Evolutionary conservation across 2,888 invertebrate genomes (phyloP), one percentile per base, ranked within the genome.

Genomic region (Dryobota labecula): DNA sequence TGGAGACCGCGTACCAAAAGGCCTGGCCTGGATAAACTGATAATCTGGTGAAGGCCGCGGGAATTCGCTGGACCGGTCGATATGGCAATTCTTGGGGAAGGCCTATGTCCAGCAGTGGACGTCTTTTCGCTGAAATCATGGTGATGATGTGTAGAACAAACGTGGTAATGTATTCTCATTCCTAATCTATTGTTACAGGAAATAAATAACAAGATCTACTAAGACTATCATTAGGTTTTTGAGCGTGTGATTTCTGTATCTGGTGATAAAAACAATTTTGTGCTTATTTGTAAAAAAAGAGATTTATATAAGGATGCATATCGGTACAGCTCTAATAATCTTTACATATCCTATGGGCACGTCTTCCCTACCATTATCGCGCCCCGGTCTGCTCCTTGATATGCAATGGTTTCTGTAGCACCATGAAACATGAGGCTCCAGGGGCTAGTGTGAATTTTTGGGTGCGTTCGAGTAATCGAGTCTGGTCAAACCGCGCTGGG

Each of bases 171-270:
- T 36, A 24, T 33, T 8, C 4, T 36, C 20, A 15, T 30, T 24
- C 5, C 11, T 47, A 30, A 47, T 30, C 18, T 20, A 27, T 38
- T 24, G 9, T n/a, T 20, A 11, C 38, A 41, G n/a, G 27, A 36
- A 70, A 6, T 8, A 18, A 54, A 6, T 27, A 18, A 24, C 15
- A 13, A 20, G 8, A 6, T 60, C n/a, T n/a, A n/a, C n/a, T n/a
- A 8, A 45, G 15, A 13, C 36, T 38, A 24, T 53, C 15, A 45
- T 38, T 45, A 7, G 20, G 5, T 45, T 5, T 24, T 69, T 11
- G 41, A 41, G 15, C 20, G 27, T 38, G 38, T 33, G 56, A 56
- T 15, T 57, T 72, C 24, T n/a, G 30, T 20, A 47, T 58, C 33
- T 24, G 20, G 7, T n/a, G 5, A 24, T 33, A 7, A 47, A 64